These are phyloP conservation scores for Penaeus indicus DNA, from an alignment of 1,140 invertebrate species.

Conservation along the genomic window DNA sequence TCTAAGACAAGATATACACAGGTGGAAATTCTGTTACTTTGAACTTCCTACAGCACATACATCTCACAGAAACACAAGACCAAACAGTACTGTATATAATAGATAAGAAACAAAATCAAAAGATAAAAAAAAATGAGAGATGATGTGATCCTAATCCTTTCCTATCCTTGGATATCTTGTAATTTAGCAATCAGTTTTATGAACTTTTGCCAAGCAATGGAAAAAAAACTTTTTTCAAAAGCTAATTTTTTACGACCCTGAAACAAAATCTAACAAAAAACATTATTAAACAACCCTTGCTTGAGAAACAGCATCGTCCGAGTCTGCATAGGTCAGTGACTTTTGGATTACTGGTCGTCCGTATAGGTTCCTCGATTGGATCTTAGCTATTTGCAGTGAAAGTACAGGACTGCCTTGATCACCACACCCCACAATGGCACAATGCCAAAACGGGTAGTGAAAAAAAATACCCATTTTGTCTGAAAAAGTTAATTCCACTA, in stretches of 20 bases:
- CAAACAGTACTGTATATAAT: too few relatives aligned
- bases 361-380: background rate
- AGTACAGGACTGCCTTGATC: too few relatives aligned
- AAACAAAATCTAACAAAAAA: background rate
- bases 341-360: background rate
- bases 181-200: background rate
- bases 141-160: background rate
- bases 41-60: too few relatives aligned
- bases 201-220: background rate
- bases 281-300: slow-evolving; percentile 21
- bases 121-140: too few relatives aligned
- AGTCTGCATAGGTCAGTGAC: slow-evolving; percentile 54
- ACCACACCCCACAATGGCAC: too few relatives aligned
- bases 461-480: too few relatives aligned
- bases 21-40: too few relatives aligned
- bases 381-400: background rate
- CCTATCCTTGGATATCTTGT: background rate
- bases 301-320: slow-evolving; percentile 52
- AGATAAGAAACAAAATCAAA: too few relatives aligned
- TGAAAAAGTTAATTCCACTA: too few relatives aligned
- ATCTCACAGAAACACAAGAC: too few relatives aligned
- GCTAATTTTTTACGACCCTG: background rate
- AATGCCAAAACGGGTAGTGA: too few relatives aligned
- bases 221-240: background rate
- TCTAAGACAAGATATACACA: too few relatives aligned